A percentile compares a stretch with the other conserved stretches of the same genome.
These are phyloP conservation scores for Plagodis pulveraria DNA, from an alignment of 2,888 invertebrate genomes.

Conservation along the genomic window DNA sequence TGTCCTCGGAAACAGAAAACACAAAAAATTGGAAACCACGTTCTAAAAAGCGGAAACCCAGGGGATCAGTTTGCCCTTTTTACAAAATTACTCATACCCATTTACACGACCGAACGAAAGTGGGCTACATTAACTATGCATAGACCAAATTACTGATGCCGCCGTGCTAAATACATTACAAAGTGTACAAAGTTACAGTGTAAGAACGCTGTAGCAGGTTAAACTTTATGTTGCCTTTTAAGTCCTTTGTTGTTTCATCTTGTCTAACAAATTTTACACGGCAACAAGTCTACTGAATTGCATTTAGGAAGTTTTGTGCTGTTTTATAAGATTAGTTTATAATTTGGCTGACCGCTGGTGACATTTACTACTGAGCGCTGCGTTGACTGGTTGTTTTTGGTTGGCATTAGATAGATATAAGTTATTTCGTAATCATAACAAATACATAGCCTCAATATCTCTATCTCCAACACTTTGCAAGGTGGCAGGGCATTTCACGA, in stretches of 20 bases:
- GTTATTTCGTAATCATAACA: too few species aligned
- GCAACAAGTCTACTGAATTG: too few species aligned
- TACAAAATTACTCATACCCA: conserved; percentile 32
- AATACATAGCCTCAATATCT: too few species aligned
- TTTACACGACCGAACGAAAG: conserved; percentile 31
- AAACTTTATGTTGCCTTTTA: conserved; percentile 40
- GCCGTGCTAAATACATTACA: conserved; percentile 45
- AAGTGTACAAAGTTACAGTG: conserved; percentile 35
- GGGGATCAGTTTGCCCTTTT: conserved; percentile 32
- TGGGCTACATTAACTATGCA: conserved; percentile 28
- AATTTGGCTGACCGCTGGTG: too few species aligned
- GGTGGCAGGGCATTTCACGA: too few species aligned
- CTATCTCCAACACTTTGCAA: too few species aligned
- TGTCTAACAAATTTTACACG: too few species aligned
- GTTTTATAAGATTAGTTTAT: too few species aligned
- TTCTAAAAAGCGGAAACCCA: conserved; percentile 28
- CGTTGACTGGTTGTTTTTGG: too few species aligned
- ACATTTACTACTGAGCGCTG: too few species aligned
- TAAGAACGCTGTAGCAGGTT: conserved; percentile 33
- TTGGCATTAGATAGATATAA: too few species aligned
- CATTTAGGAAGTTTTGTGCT: neutral
- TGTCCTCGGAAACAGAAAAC: conserved; percentile 8
- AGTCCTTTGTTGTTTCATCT: conserved; percentile 1
- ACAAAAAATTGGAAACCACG: conserved; percentile 21
- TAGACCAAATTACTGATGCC: conserved; percentile 47